phyloP scores from a whole-genome alignment of 2,888 invertebrate species.

The Folsomia candida region DNA sequence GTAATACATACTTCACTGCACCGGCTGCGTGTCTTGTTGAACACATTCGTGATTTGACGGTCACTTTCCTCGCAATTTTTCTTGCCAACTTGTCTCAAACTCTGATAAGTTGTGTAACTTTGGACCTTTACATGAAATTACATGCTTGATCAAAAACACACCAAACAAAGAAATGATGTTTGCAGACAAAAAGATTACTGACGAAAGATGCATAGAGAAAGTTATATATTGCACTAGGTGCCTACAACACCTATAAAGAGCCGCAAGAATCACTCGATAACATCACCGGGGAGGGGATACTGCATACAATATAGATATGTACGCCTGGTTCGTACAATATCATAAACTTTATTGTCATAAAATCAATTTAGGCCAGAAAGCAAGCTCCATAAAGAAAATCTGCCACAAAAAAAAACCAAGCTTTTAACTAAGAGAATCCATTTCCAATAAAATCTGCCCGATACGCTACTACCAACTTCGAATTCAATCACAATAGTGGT shows the following conservation, averaged over 20 bases:
- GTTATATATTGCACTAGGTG: no score
- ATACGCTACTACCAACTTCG: background rate
- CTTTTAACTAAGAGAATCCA: background rate
- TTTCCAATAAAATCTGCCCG: background rate
- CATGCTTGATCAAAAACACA: background rate
- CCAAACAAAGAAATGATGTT: background rate
- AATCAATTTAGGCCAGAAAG: background rate
- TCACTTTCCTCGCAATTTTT: background rate
- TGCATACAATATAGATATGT: no score
- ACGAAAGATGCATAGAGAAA: no score
- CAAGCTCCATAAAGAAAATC: background rate
- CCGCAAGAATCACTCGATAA: no score
- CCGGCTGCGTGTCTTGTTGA: background rate
- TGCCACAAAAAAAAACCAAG: background rate
- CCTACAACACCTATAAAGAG: no score
- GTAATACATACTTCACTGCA: no score
- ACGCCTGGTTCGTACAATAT: no score
- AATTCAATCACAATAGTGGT: background rate
- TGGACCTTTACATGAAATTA: background rate
- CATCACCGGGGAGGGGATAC: no score
- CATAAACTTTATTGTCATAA: background rate
- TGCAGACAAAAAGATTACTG: background rate
- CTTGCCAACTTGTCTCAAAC: background rate
- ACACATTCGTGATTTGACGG: background rate
- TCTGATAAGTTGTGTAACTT: background rate